Evolutionary conservation across 2,797 vertebrate genomes (phyloP), one percentile per base, ranked within the genome.

Genomic region (Nyctalus aviator): DNA sequence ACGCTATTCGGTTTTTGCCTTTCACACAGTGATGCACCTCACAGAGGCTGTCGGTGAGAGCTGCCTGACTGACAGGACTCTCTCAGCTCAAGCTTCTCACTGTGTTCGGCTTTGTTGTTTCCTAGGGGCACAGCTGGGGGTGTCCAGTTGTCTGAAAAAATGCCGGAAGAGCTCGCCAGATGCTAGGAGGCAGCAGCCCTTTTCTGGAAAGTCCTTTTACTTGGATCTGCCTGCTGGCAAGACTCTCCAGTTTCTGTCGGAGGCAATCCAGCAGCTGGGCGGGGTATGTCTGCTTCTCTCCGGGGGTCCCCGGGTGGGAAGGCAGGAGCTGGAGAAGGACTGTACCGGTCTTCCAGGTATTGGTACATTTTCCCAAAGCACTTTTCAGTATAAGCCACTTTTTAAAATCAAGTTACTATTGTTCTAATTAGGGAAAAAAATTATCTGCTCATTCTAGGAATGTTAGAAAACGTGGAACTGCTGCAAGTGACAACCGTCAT

Each of bases 161-260:
- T 92, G 59, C 72, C 66, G 3, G 57, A 93, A 84, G 69, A 92
- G 35, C 44, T 90, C 48, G 2, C 94, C 59, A 96, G 98, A 62
- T 90, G 86, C 96, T 7, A 97, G 98, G 79, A 96, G 96, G 0
- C 98, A 95, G 0, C 98, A 97, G 83, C 98, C 98, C 6, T 98
- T 99, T 79, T 97, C 98, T 7, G 99, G 99, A 37, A 99, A 98
- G 91, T 98, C 98, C 20, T 99, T 99, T 96, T 99, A 99, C 96
- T 97, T 99, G 73, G 99, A 99, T 95, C 97, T 98, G 46, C 98
- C 99, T 27, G 98, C 98, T 95, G 99, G 98, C 96, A 98, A 98
- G 13, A 86, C 96, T 1, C 97, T 98, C 6, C 92, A 97, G 15
- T 91, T 98, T 37, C 98, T 99, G 88, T 97, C 98, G 10, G 98